Evolutionary conservation across 2,113 vertebrate species (phyloP).

Genomic region (Corythornis madagascariensis): DNA sequence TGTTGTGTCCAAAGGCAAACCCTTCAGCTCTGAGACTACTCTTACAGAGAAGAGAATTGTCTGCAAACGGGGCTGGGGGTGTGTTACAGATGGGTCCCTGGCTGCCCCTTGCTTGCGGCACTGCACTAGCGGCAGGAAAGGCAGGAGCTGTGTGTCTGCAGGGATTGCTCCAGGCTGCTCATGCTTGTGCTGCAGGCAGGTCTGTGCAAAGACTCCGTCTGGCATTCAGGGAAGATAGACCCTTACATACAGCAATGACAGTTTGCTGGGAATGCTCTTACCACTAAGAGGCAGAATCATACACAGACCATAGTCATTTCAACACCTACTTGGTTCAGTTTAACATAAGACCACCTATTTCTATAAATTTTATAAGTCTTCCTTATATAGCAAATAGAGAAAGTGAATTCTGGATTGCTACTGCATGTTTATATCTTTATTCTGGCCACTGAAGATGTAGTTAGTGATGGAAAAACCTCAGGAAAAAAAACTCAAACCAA

Average conservation of each 20-base stretch:
- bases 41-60: neutral
- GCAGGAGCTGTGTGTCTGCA: neutral
- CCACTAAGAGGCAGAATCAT: neutral
- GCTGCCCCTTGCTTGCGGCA: rapidly evolving
- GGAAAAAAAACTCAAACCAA: neutral
- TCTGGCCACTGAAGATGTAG: neutral
- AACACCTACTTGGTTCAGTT: slow-evolving; percentile 39
- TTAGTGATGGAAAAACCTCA: neutral
- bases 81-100: rapidly evolving
- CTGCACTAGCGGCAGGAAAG: rapidly evolving
- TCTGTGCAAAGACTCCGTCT: neutral
- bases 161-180: rapidly evolving
- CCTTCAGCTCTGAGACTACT: neutral
- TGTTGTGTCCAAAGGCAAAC: neutral
- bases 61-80: neutral
- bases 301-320: slow-evolving; percentile 14
- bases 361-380: slow-evolving; percentile 21
- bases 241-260: neutral
- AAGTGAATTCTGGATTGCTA: slow-evolving; percentile 20
- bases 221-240: neutral
- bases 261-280: slow-evolving; percentile 5
- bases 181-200: neutral
- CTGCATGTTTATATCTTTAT: slow-evolving; percentile 17
- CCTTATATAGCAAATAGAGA: neutral
- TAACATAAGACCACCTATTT: slow-evolving; percentile 17